phyloP scores from a whole-genome alignment of 2,888 invertebrate genomes.

The Nephrotoma appendiculata region DNA sequence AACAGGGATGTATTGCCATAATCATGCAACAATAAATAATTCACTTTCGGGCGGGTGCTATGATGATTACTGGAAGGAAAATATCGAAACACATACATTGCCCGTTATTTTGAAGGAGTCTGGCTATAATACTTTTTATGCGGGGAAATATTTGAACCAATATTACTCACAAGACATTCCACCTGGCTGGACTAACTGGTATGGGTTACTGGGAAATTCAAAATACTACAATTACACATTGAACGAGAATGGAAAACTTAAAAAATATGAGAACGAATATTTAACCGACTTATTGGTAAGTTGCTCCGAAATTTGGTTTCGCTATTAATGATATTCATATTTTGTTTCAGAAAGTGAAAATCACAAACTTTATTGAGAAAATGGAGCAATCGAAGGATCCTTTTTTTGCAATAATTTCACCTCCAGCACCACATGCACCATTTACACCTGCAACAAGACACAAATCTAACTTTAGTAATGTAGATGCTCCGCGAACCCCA shows the following conservation, averaged over 20 bases:
- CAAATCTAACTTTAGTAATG: constrained; percentile 39
- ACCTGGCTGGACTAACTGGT: constrained; percentile 76
- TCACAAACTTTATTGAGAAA: constrained; percentile 29
- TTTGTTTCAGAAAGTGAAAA: constrained; percentile 34
- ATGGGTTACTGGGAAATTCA: constrained; percentile 80
- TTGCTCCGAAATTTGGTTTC: constrained; percentile 9
- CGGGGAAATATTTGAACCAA: constrained; percentile 87
- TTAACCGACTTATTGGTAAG: constrained; percentile 74
- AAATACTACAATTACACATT: constrained; percentile 82
- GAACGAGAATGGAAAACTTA: constrained; percentile 61
- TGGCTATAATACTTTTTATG: constrained; percentile 75
- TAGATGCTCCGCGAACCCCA: constrained; percentile 48
- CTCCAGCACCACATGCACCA: constrained; percentile 79
- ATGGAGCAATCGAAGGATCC: constrained; percentile 26
- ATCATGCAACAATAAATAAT: constrained; percentile 66
- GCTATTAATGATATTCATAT: not conserved
- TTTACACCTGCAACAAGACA: constrained; percentile 71
- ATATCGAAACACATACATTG: constrained; percentile 50
- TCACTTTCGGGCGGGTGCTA: constrained; percentile 65
- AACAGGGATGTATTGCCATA: constrained; percentile 73
- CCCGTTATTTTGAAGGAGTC: constrained; percentile 46
- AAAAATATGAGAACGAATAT: constrained; percentile 52
- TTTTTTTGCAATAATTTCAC: constrained; percentile 75
- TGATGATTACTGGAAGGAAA: constrained; percentile 47
- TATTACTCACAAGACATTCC: constrained; percentile 46